Evolutionary conservation across 2,113 vertebrate genomes (phyloP).

Genomic region (Etheostoma cragini): DNA sequence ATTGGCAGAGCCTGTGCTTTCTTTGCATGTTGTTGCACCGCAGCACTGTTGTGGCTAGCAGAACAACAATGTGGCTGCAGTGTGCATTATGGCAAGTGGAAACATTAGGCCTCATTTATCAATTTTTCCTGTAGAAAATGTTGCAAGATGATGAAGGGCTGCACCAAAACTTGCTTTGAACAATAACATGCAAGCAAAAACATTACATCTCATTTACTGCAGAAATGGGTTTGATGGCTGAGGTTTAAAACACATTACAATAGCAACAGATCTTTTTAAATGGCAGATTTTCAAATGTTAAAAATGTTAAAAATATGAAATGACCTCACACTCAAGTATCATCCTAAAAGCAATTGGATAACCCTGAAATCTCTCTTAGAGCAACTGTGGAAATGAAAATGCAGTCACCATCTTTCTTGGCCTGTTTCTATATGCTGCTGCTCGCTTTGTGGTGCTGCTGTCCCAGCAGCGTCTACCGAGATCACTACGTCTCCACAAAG

Average conservation of each 20-base stretch:
- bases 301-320: conserved; percentile 5
- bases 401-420: conserved; percentile 25
- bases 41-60: conserved; percentile 33
- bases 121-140: conserved; percentile 48
- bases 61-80: conserved; percentile 44
- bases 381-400: conserved; percentile 32
- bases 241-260: neutral
- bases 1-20: conserved; percentile 67
- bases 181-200: conserved; percentile 16
- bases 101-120: conserved; percentile 42
- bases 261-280: neutral
- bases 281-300: neutral
- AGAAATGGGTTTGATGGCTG: neutral
- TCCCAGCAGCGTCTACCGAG: conserved; percentile 51
- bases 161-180: conserved; percentile 30
- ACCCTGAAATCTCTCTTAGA: conserved; percentile 26
- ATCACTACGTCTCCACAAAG: conserved; percentile 61
- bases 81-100: conserved; percentile 49
- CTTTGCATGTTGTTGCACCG: conserved; percentile 33
- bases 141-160: conserved; percentile 32
- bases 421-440: conserved; percentile 63
- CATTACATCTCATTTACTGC: conserved; percentile 15
- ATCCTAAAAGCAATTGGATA: conserved; percentile 22
- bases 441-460: conserved; percentile 55
- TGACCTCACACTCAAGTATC: neutral